Base-by-base conservation (phyloP, 1,140 invertebrate genomes). In the Oreohelix idahoensis region DNA sequence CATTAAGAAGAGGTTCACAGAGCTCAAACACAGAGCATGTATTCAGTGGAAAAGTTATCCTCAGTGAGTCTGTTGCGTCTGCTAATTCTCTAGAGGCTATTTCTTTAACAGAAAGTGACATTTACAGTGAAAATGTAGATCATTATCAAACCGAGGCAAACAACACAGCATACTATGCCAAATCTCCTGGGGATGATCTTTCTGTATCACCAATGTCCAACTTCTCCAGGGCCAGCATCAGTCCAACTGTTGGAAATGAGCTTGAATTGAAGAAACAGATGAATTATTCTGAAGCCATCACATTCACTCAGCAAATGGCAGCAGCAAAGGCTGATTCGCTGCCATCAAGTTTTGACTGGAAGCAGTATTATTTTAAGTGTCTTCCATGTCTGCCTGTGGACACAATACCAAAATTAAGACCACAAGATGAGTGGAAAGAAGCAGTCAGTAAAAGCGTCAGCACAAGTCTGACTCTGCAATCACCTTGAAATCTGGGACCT, bases 391-490 rank as follows among this genome's bases (percentile, higher is more conserved):
- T 29, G 17, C 1, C 32, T 39, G 8, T 2, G 71, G 42, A 74
- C 38, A 2, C 5, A 11, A 35, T 20, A 53, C 10, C 38, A 53
- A 23, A n/a, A 23, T 58, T 23, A 15, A 2, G 26, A n/a, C 26
- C 20, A 58, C 10, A 10, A 15, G 53, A 20, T 58, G 53, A 58
- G 1, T n/a, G 1, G 17, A 58, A n/a, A 58, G 23, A 20, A 11
- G 26, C 10, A 20, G 53, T 58, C 53, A 32, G 53, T 23, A 75
- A 38, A 32, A 53, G 8, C 84, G 83, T 23, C 79, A 90, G 23
- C 86, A 91, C 81, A 86, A 89, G 42, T 92, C 91, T 0, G 91
- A 92, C 83, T 91, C 91, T 38, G 86, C 80, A 42, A 58, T 87
- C 66, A 76, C 70, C 20, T 82, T 84, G 85, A 83, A 86, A 42